Conservation (phyloP, 2,797 vertebrate species). For the Cuculus canorus region DNA sequence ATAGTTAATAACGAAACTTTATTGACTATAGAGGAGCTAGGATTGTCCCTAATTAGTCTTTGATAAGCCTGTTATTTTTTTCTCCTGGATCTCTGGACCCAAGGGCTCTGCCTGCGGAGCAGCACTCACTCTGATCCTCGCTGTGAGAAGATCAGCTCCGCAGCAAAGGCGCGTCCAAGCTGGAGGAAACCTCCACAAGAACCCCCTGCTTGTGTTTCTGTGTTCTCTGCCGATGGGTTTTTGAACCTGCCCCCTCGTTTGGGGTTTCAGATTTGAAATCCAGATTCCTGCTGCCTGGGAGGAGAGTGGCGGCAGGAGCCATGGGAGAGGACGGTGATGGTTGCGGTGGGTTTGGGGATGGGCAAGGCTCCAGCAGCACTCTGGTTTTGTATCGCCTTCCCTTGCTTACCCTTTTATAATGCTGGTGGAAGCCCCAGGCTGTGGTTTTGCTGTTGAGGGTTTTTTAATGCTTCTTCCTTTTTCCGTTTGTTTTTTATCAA, state of each 20-base stretch:
- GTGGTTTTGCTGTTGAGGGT: not conserved
- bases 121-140: not conserved
- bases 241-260: not conserved
- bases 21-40: not conserved
- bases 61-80: not conserved
- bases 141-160: not conserved
- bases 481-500: not conserved
- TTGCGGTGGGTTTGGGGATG: not conserved
- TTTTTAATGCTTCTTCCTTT: not conserved
- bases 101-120: not conserved
- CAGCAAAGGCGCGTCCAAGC: not conserved
- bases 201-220: not conserved
- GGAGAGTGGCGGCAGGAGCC: not conserved
- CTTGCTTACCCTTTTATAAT: not conserved
- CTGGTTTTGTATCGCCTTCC: not conserved
- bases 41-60: slow-evolving; percentile 7
- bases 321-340: not conserved
- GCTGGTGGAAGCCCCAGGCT: not conserved
- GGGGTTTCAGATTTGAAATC: not conserved
- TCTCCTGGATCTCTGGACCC: not conserved
- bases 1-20: slow-evolving; percentile 1
- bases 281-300: not conserved
- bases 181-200: fast-evolving
- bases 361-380: not conserved
- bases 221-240: not conserved